These are phyloP conservation scores for Diabrotica undecimpunctata DNA, from an alignment of 1,140 invertebrate genomes.

Conservation along the genomic window DNA sequence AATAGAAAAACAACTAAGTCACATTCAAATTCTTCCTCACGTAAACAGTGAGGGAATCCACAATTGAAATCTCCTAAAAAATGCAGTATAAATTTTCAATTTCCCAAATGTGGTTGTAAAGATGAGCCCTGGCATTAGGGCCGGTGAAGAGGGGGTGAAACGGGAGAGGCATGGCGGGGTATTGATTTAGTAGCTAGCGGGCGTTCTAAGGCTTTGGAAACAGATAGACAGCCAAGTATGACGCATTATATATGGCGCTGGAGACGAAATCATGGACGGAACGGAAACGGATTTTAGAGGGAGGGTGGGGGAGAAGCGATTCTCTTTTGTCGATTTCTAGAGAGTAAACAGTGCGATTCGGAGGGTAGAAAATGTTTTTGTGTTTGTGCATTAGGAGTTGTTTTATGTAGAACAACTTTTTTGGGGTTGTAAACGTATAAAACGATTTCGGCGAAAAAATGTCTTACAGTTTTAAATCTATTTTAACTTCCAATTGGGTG, in stretches of 20 bases:
- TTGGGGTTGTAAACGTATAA: not conserved
- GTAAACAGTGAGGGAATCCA: too few relatives aligned
- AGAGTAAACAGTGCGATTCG: constrained; percentile 1
- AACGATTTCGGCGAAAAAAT: too few relatives aligned
- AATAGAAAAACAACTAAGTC: too few relatives aligned
- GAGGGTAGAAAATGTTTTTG: constrained; percentile 13
- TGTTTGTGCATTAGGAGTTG: constrained; percentile 11
- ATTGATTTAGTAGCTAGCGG: constrained; percentile 49
- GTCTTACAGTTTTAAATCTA: too few relatives aligned
- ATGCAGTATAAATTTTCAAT: constrained; percentile 28
- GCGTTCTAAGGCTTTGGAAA: constrained; percentile 44
- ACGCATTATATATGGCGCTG: constrained; percentile 48
- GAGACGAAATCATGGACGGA: constrained; percentile 41
- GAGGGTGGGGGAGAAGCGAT: constrained; percentile 13
- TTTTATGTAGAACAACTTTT: constrained; percentile 22
- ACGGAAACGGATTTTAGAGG: constrained; percentile 20
- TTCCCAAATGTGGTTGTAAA: constrained; percentile 32
- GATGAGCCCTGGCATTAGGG: constrained; percentile 36
- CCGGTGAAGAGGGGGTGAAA: constrained; percentile 23
- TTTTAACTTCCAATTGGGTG: too few relatives aligned
- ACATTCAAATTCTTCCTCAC: too few relatives aligned
- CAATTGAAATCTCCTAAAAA: not conserved
- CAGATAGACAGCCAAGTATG: constrained; percentile 47
- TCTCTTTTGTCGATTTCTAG: not conserved
- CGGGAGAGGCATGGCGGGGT: constrained; percentile 34